Evolutionary conservation across 1,140 invertebrate genomes (phyloP).

Genomic region (Aphis craccivora): DNA sequence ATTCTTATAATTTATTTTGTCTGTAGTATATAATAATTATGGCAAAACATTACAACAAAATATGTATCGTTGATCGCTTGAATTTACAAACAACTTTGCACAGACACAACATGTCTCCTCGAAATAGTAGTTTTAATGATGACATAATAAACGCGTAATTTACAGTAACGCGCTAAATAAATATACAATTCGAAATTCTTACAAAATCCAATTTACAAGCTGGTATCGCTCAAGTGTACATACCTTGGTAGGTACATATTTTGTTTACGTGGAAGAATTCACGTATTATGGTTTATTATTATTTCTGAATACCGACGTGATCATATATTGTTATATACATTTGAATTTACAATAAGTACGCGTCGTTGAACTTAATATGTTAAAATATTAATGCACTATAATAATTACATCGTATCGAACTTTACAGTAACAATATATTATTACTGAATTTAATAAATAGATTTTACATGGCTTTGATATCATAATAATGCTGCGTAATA

Average conservation of each 20-base stretch:
- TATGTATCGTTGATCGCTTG: too few species aligned
- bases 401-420: not conserved
- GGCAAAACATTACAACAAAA: too few species aligned
- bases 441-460: not conserved
- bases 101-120: not conserved
- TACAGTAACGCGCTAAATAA: not conserved
- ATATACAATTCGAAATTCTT: not conserved
- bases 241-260: not conserved
- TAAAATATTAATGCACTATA: too few species aligned
- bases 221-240: not conserved
- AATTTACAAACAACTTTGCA: not conserved
- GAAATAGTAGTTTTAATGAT: not conserved
- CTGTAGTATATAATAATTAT: not conserved
- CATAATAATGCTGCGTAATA: not conserved
- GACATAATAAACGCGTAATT: not conserved
- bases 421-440: not conserved
- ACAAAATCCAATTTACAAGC: not conserved
- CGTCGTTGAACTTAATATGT: not conserved
- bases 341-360: not conserved
- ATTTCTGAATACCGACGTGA: not conserved
- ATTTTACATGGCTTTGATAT: not conserved
- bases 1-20: not conserved
- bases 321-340: not conserved
- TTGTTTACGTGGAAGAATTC: not conserved
- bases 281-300: not conserved